These are phyloP conservation scores for Alouatta palliata DNA, from an alignment of 2,113 vertebrate genomes.

Conservation along the genomic window DNA sequence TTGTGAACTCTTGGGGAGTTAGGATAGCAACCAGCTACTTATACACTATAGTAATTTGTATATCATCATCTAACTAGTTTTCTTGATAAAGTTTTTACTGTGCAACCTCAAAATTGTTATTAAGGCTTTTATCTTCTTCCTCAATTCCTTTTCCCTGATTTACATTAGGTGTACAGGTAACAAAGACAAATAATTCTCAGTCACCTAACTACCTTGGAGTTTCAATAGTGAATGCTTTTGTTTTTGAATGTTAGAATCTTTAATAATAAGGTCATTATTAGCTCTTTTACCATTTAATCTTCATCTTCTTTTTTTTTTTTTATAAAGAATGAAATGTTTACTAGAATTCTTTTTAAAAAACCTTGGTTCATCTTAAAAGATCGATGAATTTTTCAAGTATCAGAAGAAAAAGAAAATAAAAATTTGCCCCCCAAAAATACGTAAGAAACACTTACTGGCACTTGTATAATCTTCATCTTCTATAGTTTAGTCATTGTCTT, in stretches of 20 bases:
- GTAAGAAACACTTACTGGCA: constrained; percentile 7
- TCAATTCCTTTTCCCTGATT: neutral
- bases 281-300: neutral
- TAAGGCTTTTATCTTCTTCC: neutral
- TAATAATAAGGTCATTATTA: neutral
- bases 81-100: neutral
- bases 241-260: constrained; percentile 35
- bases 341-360: constrained; percentile 54
- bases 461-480: constrained; percentile 9
- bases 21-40: neutral
- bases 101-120: constrained; percentile 19
- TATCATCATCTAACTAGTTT: constrained; percentile 1
- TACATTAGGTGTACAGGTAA: neutral
- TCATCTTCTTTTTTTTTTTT: too few relatives aligned
- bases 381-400: constrained; percentile 49
- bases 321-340: neutral
- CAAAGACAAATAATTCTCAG: neutral
- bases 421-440: neutral
- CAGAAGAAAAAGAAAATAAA: neutral
- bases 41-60: neutral
- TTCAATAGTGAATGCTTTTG: constrained; percentile 17
- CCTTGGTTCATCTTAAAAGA: constrained; percentile 32
- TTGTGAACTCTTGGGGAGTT: neutral
- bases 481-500: neutral
- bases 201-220: neutral